These are phyloP conservation scores for Sarotherodon lohbergeri DNA, from an alignment of 2,113 vertebrate species.

Conservation along the genomic window DNA sequence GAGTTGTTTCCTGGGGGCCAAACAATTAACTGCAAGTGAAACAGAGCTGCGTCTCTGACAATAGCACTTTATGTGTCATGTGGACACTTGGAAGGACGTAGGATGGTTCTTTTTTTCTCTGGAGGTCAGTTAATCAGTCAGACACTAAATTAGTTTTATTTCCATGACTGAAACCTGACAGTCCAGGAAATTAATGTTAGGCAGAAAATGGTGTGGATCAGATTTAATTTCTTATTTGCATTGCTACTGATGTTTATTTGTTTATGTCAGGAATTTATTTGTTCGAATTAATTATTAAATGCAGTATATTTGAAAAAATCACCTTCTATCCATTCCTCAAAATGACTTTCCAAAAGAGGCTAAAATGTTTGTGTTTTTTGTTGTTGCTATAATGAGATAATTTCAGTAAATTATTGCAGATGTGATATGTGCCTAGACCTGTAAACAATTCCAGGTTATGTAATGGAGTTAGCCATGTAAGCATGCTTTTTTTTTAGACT, in stretches of 20 bases:
- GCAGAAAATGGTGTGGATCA: background rate
- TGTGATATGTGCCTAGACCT: conserved; percentile 40
- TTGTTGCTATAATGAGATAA: background rate
- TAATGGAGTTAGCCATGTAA: conserved; percentile 41
- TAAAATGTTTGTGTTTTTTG: background rate
- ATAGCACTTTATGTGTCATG: conserved; percentile 57
- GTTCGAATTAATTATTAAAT: background rate
- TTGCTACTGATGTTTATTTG: background rate
- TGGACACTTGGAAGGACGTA: background rate
- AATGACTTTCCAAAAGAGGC: background rate
- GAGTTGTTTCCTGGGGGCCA: conserved; percentile 6
- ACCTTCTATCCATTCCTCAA: background rate
- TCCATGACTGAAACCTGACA: background rate
- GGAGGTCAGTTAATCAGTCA: background rate
- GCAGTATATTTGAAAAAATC: background rate
- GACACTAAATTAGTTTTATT: background rate
- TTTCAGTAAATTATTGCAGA: conserved; percentile 13
- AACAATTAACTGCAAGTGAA: conserved; percentile 16
- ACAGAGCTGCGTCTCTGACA: conserved; percentile 19
- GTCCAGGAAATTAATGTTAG: background rate
- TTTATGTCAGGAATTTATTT: background rate
- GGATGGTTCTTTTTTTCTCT: conserved; percentile 2
- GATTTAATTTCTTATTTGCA: background rate
- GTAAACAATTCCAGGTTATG: conserved; percentile 27
- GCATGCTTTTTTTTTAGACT: background rate